Conservation (phyloP, 23 tunicate genomes). For the Diplosoma virens region DNA sequence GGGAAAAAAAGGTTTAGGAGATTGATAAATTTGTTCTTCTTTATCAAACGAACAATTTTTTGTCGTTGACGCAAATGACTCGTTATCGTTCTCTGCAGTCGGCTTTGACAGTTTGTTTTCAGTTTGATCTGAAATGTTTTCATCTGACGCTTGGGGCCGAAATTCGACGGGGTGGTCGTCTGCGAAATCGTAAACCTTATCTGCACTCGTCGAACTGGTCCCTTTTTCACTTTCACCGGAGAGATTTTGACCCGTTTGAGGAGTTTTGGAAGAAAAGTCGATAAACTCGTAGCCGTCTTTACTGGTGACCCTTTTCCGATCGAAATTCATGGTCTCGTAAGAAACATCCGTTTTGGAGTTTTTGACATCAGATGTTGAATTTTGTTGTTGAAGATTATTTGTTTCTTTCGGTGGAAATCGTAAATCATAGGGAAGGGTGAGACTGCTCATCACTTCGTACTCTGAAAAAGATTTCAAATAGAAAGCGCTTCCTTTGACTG, state of each 20-base stretch:
- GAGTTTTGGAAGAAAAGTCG: too few species aligned
- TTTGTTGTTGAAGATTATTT: too few species aligned
- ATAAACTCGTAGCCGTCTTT: too few species aligned
- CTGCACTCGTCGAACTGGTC: background rate
- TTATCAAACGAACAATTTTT: background rate
- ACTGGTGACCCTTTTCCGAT: too few species aligned
- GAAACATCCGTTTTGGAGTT: too few species aligned
- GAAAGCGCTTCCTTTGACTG: background rate
- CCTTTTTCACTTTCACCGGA: too few species aligned
- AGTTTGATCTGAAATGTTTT: background rate
- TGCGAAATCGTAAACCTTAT: background rate
- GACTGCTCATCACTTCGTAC: conserved; percentile 1
- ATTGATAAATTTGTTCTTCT: background rate
- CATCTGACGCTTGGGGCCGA: background rate
- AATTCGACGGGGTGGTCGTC: background rate
- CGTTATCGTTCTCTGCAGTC: background rate
- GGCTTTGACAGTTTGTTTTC: background rate
- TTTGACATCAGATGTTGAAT: too few species aligned
- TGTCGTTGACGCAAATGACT: background rate
- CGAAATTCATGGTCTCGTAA: too few species aligned
- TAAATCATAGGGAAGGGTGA: background rate
- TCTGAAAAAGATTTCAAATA: background rate
- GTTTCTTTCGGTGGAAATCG: background rate
- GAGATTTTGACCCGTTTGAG: too few species aligned
- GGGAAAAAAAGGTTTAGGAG: background rate